Evolutionary conservation across 2,797 vertebrate species (phyloP).

Genomic region (Alosa sapidissima): DNA sequence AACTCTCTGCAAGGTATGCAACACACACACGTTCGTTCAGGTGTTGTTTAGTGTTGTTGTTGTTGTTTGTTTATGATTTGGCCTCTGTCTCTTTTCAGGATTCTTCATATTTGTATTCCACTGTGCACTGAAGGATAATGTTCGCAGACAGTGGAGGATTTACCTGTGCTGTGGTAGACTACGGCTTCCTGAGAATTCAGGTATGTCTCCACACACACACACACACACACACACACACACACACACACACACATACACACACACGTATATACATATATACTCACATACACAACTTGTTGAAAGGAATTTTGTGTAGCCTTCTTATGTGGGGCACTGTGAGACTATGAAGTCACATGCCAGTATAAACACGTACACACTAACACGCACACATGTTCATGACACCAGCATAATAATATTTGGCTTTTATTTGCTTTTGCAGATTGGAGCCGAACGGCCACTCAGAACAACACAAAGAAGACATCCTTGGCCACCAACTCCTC

Average conservation of each 20-base stretch:
- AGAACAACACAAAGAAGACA: constrained; percentile 78
- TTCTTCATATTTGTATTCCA: constrained; percentile 94
- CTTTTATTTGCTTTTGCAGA: constrained; percentile 67
- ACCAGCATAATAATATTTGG: background rate
- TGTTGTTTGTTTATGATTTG: background rate
- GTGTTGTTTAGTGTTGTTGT: background rate
- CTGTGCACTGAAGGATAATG: constrained; percentile 89
- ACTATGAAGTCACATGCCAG: background rate
- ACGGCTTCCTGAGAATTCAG: constrained; percentile 88
- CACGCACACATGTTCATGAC: background rate
- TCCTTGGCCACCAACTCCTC: constrained; percentile 70
- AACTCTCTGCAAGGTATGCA: background rate
- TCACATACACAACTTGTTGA: background rate
- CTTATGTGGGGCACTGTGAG: background rate
- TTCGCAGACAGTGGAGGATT: constrained; percentile 88
- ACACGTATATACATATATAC: background rate
- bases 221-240: background rate
- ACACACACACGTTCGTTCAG: too few species aligned
- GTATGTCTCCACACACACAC: constrained; percentile 62
- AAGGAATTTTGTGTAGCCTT: background rate
- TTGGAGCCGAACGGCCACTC: constrained; percentile 89
- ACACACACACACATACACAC: background rate
- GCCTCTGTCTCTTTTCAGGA: constrained; percentile 66
- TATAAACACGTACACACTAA: background rate
- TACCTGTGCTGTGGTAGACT: constrained; percentile 90